Percentiles rank a stretch among this genome's conserved stretches.
Conservation (phyloP, 2,113 vertebrate genomes). For the Dromiciops gliroides region DNA sequence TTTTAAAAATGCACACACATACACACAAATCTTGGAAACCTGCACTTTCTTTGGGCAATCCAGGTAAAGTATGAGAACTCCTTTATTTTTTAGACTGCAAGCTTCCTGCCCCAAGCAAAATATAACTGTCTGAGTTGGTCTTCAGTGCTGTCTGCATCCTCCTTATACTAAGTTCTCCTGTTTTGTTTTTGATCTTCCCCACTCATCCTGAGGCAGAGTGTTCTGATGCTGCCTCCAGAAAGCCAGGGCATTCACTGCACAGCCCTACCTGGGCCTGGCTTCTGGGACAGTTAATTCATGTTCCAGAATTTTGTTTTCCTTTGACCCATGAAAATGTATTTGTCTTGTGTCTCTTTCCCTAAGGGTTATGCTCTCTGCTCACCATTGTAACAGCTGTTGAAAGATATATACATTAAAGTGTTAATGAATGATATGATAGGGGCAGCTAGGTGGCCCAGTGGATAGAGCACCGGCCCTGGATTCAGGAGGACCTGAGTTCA, state of each 20-base stretch:
- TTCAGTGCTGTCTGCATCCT: neutral
- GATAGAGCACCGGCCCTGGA: too few species aligned
- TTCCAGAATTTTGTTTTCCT: neutral
- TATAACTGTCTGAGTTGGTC: constrained; percentile 1
- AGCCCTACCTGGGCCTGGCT: neutral
- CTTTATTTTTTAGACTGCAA: constrained; percentile 55
- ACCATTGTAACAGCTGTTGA: neutral
- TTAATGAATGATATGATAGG: neutral
- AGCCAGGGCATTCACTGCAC: neutral
- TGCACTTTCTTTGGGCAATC: neutral
- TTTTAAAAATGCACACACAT: constrained; percentile 62
- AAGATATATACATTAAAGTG: neutral
- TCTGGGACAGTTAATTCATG: constrained; percentile 1
- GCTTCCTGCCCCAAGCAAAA: constrained; percentile 19
- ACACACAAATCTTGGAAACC: neutral
- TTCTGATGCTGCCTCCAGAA: neutral
- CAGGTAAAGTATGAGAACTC: constrained; percentile 49
- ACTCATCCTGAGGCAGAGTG: neutral
- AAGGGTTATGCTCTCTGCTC: constrained; percentile 7
- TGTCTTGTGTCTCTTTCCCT: neutral
- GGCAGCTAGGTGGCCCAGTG: too few species aligned
- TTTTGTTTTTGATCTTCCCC: neutral
- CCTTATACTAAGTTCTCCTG: neutral
- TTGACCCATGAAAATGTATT: neutral
- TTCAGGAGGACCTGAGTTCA: too few species aligned